phyloP scores from a whole-genome alignment of 2,888 invertebrate genomes.

The Andrena praecox region DNA sequence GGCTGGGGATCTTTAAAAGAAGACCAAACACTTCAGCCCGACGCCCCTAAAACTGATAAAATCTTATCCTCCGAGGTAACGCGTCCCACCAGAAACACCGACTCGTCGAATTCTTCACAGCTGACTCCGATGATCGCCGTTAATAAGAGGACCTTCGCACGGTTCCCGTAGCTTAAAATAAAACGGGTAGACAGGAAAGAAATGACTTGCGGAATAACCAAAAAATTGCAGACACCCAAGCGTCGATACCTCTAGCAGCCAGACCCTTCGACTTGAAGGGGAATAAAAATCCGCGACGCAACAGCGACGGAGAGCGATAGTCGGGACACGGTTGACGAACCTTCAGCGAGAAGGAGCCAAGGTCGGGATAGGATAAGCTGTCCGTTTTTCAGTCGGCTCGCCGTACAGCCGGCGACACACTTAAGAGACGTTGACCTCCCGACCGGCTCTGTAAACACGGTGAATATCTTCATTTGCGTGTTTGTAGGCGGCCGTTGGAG shows the following conservation, averaged over 20 bases:
- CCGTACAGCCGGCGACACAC: slow-evolving; percentile 69
- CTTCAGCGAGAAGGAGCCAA: slow-evolving; percentile 47
- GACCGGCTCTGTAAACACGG: slow-evolving; percentile 70
- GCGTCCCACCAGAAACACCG: neutral
- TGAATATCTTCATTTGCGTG: slow-evolving; percentile 74
- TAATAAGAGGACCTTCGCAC: too few relatives aligned
- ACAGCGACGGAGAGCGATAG: neutral
- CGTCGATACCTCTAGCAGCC: too few relatives aligned
- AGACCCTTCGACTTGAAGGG: too few relatives aligned
- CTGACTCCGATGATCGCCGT: too few relatives aligned
- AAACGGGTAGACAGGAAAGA: neutral
- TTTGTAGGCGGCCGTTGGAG: slow-evolving; percentile 64
- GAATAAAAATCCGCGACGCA: slow-evolving; percentile 4
- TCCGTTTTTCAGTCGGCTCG: slow-evolving; percentile 61
- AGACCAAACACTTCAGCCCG: neutral
- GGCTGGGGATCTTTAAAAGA: neutral
- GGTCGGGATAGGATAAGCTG: slow-evolving; percentile 62
- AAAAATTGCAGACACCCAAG: neutral
- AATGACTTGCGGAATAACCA: neutral
- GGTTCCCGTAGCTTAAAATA: neutral
- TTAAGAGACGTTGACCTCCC: slow-evolving; percentile 74
- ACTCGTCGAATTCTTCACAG: too few relatives aligned
- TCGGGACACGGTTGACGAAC: slow-evolving; percentile 57
- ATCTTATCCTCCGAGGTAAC: neutral
- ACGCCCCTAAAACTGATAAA: neutral